phyloP scores from a whole-genome alignment of 2,888 invertebrate genomes.

The Heliothis peltigera region DNA sequence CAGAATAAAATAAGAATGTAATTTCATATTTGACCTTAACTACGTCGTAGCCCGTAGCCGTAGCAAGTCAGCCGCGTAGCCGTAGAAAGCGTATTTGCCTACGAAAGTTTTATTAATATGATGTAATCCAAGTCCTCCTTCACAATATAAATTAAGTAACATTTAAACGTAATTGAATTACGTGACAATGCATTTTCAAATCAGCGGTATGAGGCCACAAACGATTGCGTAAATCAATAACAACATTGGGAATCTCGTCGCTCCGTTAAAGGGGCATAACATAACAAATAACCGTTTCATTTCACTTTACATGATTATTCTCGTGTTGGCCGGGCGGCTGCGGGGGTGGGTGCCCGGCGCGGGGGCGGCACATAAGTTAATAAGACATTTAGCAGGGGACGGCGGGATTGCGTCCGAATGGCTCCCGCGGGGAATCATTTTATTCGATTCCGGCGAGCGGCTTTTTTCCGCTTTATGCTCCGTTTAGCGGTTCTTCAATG shows the following conservation, averaged over 20 bases:
- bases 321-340: constrained; percentile 79
- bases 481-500: constrained; percentile 85
- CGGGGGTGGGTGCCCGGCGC: constrained; percentile 68
- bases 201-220: constrained; percentile 73
- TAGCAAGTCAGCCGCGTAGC: constrained; percentile 20
- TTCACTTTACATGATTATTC: constrained; percentile 90
- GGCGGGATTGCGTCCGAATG: constrained; percentile 92
- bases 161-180: constrained; percentile 41
- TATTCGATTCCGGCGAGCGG: constrained; percentile 92
- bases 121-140: not conserved
- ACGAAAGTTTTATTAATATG: constrained; percentile 1
- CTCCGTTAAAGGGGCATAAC: constrained; percentile 85
- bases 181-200: constrained; percentile 60
- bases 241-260: constrained; percentile 78
- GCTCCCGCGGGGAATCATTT: constrained; percentile 93
- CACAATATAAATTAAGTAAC: constrained; percentile 7
- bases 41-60: constrained; percentile 14
- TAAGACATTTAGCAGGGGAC: constrained; percentile 90
- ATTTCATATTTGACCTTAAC: not conserved
- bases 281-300: constrained; percentile 90
- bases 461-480: constrained; percentile 89
- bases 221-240: constrained; percentile 81
- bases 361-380: constrained; percentile 87
- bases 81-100: not conserved
- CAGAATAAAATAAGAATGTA: no score